A percentile compares a stretch with the other conserved stretches of the same genome.
Conservation (phyloP, 2,797 vertebrate genomes). For the Hybognathus amarus region DNA sequence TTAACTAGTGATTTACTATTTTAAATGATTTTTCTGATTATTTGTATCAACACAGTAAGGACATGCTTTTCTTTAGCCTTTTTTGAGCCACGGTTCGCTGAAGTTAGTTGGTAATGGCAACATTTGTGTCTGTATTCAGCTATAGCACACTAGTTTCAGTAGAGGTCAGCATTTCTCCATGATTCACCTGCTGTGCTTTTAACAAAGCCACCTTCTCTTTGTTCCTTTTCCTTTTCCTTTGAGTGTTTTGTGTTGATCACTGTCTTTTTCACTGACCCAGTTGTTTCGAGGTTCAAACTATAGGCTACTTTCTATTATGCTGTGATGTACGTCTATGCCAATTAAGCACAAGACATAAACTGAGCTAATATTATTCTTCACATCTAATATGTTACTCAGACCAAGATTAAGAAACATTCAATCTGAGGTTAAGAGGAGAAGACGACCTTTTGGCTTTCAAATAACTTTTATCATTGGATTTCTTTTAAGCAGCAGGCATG, state of each 20-base stretch:
- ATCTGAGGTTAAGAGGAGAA: constrained; percentile 48
- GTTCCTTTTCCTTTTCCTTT: neutral
- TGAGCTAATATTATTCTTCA: neutral
- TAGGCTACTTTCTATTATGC: neutral
- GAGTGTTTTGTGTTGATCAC: neutral
- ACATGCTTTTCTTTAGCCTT: neutral
- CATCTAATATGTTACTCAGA: neutral
- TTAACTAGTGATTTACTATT: neutral
- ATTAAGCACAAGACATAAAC: neutral
- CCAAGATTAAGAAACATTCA: constrained; percentile 13
- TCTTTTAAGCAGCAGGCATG: constrained; percentile 54
- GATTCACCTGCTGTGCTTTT: constrained; percentile 43
- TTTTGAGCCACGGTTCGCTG: neutral
- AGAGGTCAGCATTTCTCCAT: constrained; percentile 76
- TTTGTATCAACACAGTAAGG: neutral
- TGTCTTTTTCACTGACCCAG: neutral
- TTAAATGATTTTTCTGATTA: neutral
- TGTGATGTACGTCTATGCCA: neutral
- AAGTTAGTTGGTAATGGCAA: neutral
- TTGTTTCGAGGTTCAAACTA: neutral
- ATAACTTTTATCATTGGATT: constrained; percentile 59
- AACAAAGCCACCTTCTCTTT: neutral
- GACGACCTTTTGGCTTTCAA: constrained; percentile 51
- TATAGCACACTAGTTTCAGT: constrained; percentile 56
- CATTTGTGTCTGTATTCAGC: neutral